Conservation (phyloP, 2,113 vertebrate species). For the Rhynchomys soricoides region DNA sequence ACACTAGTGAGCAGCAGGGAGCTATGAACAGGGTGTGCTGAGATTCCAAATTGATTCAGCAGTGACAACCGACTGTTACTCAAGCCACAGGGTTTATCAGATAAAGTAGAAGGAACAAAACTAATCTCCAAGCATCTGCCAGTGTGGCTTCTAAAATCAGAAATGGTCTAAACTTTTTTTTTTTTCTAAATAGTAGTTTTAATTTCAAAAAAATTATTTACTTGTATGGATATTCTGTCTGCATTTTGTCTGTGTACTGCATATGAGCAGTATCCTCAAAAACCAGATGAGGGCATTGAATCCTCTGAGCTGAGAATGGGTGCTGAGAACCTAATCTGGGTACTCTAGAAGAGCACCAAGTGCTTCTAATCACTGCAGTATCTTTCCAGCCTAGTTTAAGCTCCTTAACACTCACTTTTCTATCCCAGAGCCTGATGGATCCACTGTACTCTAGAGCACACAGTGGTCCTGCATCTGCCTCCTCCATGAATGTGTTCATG, state of each 20-base stretch:
- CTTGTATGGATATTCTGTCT: background rate
- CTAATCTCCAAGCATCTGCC: background rate
- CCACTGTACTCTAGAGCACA: background rate
- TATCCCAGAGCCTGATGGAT: background rate
- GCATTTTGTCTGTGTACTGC: background rate
- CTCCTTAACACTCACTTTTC: background rate
- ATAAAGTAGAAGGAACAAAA: constrained; percentile 15
- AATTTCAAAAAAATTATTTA: background rate
- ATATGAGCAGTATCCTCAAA: too few species aligned
- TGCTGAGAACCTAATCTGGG: background rate
- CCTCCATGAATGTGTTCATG: background rate
- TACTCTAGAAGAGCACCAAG: background rate
- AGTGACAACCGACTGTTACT: background rate
- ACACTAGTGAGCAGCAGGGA: background rate
- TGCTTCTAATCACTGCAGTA: background rate
- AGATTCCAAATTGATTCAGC: background rate
- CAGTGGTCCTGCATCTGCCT: background rate
- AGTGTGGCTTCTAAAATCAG: constrained; percentile 7
- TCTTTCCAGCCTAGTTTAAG: background rate
- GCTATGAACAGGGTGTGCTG: background rate
- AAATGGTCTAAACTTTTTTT: background rate
- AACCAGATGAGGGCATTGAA: background rate
- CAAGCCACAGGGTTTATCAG: constrained; percentile 18
- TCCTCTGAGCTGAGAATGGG: background rate
- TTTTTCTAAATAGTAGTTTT: background rate